Percentiles rank a stretch among this genome's conserved stretches.
phyloP scores from a whole-genome alignment of 2,797 vertebrate genomes.

The Lacerta viridis region DNA sequence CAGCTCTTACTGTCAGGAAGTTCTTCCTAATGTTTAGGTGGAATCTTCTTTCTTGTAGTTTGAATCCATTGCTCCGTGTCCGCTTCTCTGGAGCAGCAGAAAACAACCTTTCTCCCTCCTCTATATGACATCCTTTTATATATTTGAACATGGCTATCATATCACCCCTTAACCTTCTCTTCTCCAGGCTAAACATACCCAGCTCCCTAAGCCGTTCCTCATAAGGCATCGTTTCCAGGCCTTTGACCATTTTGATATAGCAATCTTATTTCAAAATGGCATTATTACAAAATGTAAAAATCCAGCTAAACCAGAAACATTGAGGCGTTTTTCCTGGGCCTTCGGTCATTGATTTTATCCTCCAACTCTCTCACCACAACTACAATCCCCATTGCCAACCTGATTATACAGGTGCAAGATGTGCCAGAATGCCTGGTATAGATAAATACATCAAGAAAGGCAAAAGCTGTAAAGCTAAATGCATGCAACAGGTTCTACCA shows the following conservation, averaged over 20 bases:
- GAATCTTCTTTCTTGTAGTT: no score
- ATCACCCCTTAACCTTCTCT: no score
- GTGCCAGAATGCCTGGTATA: conserved; percentile 78
- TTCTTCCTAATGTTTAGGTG: no score
- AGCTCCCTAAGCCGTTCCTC: no score
- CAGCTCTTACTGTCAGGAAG: no score
- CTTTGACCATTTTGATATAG: conserved; percentile 43
- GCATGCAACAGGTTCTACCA: conserved; percentile 82
- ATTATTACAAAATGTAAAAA: conserved; percentile 92
- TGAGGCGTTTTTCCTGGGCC: conserved; percentile 77
- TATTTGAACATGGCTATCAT: no score
- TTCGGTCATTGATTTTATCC: conserved; percentile 74
- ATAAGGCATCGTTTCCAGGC: no score
- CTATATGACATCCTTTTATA: no score
- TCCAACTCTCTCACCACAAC: conserved; percentile 71
- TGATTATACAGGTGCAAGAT: conserved; percentile 79
- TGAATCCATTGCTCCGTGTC: no score
- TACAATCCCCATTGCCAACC: conserved; percentile 71
- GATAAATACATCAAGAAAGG: conserved; percentile 80
- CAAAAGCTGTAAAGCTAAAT: conserved; percentile 79
- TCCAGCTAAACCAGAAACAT: conserved; percentile 84
- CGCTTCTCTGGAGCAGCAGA: no score
- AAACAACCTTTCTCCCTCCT: no score
- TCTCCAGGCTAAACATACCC: no score
- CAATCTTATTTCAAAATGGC: conserved; percentile 89